Evolutionary conservation across 2,113 vertebrate genomes (phyloP).

Genomic region (Limnothrissa miodon): DNA sequence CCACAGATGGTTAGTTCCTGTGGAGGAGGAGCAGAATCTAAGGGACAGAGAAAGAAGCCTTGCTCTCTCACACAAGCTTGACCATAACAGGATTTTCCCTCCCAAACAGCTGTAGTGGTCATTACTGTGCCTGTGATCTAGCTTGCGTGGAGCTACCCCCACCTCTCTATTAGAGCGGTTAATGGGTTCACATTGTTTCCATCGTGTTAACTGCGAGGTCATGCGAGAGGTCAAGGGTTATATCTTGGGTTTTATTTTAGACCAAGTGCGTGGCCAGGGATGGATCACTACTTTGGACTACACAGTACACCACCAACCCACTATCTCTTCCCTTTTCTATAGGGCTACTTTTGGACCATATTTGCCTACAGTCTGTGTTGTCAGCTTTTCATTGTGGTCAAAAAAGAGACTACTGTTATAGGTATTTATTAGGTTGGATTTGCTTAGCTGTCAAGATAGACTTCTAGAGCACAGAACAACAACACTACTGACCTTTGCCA

Average conservation of each 20-base stretch:
- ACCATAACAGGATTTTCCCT: constrained; percentile 27
- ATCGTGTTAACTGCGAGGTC: not conserved
- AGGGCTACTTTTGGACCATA: not conserved
- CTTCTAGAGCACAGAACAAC: not conserved
- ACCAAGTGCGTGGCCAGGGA: not conserved
- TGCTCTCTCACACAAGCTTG: constrained; percentile 36
- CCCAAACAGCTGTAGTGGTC: constrained; percentile 33
- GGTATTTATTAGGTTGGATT: not conserved
- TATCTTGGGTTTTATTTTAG: not conserved
- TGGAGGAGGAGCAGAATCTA: constrained; percentile 31
- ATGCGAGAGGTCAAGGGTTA: not conserved
- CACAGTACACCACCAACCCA: not conserved
- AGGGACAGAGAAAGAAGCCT: not conserved
- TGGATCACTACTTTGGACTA: not conserved
- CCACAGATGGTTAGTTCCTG: constrained; percentile 40
- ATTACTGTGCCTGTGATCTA: not conserved
- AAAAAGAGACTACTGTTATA: not conserved
- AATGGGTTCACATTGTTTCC: constrained; percentile 16
- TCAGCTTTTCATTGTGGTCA: not conserved
- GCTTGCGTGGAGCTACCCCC: not conserved
- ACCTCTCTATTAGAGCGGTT: not conserved
- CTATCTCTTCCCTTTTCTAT: not conserved
- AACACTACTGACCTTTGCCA: not conserved
- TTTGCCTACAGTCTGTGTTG: not conserved
- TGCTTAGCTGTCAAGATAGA: constrained; percentile 6